Evolutionary conservation across 2,888 invertebrate genomes (phyloP).

Genomic region (Aelia acuminata): DNA sequence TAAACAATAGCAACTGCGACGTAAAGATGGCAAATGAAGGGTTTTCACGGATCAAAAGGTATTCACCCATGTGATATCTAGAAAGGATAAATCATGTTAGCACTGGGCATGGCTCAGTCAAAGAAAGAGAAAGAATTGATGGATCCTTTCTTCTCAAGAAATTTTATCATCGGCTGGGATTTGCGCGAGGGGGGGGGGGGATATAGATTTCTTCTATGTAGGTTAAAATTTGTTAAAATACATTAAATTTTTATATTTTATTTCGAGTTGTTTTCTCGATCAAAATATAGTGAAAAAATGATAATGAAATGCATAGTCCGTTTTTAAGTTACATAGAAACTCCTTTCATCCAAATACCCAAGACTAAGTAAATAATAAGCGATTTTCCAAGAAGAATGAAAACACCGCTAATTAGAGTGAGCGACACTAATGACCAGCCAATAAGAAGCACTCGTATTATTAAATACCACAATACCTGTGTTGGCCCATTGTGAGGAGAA

Average conservation of each 20-base stretch:
- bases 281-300: too few species aligned
- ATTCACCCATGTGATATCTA: background rate
- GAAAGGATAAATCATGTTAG: background rate
- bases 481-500: background rate
- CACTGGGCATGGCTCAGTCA: background rate
- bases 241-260: too few species aligned
- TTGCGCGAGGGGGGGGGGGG: background rate
- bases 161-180: background rate
- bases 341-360: background rate
- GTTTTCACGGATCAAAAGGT: background rate
- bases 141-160: background rate
- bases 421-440: background rate
- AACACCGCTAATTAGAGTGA: background rate
- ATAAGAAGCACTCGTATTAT: background rate
- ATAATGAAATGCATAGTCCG: background rate
- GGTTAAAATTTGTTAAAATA: background rate
- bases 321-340: background rate
- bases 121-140: constrained; percentile 1
- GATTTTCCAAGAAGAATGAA: background rate
- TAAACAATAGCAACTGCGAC: too few species aligned
- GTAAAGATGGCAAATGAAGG: too few species aligned
- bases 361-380: background rate
- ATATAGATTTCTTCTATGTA: background rate
- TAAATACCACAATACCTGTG: background rate
- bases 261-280: too few species aligned